A percentile compares a stretch with the other conserved stretches of the same genome.
phyloP scores from a whole-genome alignment of 2,797 vertebrate genomes.

The Xenentodon cancila region DNA sequence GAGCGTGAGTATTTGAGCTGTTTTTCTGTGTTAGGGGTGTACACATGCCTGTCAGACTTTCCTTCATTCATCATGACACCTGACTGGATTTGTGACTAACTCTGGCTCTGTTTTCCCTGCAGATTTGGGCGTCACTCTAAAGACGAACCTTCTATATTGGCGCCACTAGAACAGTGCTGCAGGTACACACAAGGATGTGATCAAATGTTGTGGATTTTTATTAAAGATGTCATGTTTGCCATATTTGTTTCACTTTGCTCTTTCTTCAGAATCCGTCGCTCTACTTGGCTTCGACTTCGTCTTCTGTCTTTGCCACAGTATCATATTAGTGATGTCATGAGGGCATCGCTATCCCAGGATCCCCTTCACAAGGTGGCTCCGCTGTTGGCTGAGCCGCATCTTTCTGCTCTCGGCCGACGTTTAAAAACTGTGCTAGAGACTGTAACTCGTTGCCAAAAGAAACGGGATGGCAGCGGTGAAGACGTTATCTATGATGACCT shows the following conservation, averaged over 20 bases:
- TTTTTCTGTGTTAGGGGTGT: not conserved
- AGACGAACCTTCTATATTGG: conserved; percentile 92
- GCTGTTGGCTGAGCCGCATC: conserved; percentile 86
- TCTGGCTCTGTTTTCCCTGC: conserved; percentile 12
- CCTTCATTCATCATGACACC: not conserved
- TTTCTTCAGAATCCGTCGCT: conserved; percentile 85
- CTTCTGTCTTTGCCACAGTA: conserved; percentile 87
- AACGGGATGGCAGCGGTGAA: conserved; percentile 5
- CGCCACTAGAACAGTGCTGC: conserved; percentile 93
- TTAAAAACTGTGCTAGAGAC: conserved; percentile 84
- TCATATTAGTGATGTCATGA: conserved; percentile 90
- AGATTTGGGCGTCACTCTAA: conserved; percentile 96
- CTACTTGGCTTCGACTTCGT: conserved; percentile 88
- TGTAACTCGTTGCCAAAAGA: conserved; percentile 79
- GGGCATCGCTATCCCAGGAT: conserved; percentile 88
- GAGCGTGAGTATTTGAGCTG: conserved; percentile 83
- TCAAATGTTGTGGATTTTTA: not conserved
- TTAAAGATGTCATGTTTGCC: not conserved
- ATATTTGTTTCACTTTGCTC: not conserved
- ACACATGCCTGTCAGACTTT: not conserved
- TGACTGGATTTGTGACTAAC: not conserved
- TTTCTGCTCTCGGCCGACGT: conserved; percentile 89
- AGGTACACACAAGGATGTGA: conserved; percentile 77
- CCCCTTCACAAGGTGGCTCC: conserved; percentile 82
- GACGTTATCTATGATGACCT: conserved; percentile 73